Percentiles rank a stretch among this genome's conserved stretches.
Evolutionary conservation across 37 sponge, comb jelly and placozoan species (phyloP).

Genomic region (Chondrilla cf. caribensis): DNA sequence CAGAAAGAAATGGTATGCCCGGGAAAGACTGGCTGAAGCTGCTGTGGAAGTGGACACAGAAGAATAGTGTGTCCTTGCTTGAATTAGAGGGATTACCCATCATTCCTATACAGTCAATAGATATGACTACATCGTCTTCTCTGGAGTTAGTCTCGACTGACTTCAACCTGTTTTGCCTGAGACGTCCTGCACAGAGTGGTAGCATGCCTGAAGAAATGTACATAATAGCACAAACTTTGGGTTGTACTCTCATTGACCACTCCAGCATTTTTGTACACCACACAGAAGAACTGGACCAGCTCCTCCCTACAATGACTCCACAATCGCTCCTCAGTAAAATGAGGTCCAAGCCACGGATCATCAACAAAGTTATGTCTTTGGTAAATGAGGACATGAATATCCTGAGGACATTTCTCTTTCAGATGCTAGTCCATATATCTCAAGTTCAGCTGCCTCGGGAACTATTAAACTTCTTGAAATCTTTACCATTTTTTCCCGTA

Average conservation of each 20-base stretch:
- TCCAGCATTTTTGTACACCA: not conserved
- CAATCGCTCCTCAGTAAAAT: not conserved
- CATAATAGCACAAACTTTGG: not conserved
- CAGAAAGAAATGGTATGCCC: conserved; percentile 25
- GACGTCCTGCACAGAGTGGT: not conserved
- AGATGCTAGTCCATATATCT: not conserved
- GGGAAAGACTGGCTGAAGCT: conserved; percentile 28
- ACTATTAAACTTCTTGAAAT: not conserved
- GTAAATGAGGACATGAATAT: not conserved
- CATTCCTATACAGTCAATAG: conserved; percentile 8
- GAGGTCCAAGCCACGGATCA: no score
- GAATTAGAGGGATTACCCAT: conserved; percentile 17
- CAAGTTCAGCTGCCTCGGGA: not conserved
- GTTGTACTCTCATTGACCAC: not conserved
- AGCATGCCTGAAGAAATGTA: not conserved
- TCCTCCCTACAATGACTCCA: not conserved
- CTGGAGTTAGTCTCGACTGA: no score
- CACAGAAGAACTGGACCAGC: not conserved
- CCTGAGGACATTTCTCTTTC: not conserved
- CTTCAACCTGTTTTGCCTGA: no score
- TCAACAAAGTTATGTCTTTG: no score
- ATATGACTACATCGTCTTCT: not conserved
- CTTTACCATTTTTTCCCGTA: conserved; percentile 26
- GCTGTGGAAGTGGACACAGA: conserved; percentile 46
- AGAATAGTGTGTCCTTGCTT: not conserved